A percentile compares a stretch with the other conserved stretches of the same genome.
phyloP scores from a whole-genome alignment of 2,888 invertebrate genomes.

The Hipparchia sbordonii region DNA sequence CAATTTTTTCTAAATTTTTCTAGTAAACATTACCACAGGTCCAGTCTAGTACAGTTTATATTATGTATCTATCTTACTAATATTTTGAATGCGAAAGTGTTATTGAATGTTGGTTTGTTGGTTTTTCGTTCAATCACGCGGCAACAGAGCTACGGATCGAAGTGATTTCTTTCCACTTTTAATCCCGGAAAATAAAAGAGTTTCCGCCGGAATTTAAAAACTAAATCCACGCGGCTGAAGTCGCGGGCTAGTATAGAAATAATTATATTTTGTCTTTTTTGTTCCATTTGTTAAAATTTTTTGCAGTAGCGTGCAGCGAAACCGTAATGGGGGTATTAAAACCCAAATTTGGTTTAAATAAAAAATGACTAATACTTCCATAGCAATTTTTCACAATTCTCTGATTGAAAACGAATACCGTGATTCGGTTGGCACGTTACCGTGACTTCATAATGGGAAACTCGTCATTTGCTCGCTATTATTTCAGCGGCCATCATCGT shows the following conservation, averaged over 20 bases:
- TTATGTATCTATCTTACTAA: not conserved
- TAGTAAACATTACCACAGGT: no score
- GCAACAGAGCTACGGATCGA: no score
- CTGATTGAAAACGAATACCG: slow-evolving; percentile 41
- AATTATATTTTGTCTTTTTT: no score
- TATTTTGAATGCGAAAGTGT: no score
- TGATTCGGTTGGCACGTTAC: slow-evolving; percentile 42
- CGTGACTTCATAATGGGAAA: slow-evolving; percentile 48
- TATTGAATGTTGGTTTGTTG: no score
- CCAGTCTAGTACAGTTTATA: not conserved
- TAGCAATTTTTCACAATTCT: slow-evolving; percentile 39
- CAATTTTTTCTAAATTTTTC: no score
- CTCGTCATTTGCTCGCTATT: slow-evolving; percentile 54
- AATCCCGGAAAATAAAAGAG: no score
- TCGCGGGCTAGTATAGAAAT: no score
- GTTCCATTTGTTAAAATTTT: slow-evolving; percentile 7
- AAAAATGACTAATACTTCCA: slow-evolving; percentile 30
- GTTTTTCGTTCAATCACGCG: no score
- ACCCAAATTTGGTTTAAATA: slow-evolving; percentile 31
- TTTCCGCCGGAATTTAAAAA: no score
- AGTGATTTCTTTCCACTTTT: no score
- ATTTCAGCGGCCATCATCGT: slow-evolving; percentile 53
- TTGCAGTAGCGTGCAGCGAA: slow-evolving; percentile 33
- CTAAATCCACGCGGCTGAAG: no score
- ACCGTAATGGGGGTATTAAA: slow-evolving; percentile 31